phyloP scores from a whole-genome alignment of 2,888 invertebrate species.

The Catocala fraxini region DNA sequence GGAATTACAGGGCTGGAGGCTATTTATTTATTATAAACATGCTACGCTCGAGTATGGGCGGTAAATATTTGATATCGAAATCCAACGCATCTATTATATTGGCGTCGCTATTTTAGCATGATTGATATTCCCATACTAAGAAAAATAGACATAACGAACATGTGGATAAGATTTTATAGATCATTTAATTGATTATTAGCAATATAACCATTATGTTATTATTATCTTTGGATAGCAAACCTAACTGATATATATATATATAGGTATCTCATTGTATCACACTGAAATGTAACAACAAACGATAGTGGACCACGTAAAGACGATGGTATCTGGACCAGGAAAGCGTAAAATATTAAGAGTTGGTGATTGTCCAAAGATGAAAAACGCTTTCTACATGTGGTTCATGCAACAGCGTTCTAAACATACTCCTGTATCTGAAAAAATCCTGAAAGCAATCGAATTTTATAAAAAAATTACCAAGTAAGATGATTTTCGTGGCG shows the following conservation, averaged over 20 bases:
- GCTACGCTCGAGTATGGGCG: background rate
- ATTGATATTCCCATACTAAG: background rate
- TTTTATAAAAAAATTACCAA: slow-evolving; percentile 53
- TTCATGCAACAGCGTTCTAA: slow-evolving; percentile 48
- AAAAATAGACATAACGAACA: background rate
- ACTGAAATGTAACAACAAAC: slow-evolving; percentile 19
- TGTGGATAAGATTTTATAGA: too few relatives aligned
- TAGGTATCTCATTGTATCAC: too few relatives aligned
- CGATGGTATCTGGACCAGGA: slow-evolving; percentile 47
- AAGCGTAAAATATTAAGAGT: slow-evolving; percentile 52
- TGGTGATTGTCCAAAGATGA: slow-evolving; percentile 51
- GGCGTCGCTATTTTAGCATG: background rate
- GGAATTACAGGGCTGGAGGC: slow-evolving; percentile 3
- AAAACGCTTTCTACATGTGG: slow-evolving; percentile 52
- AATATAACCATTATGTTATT: too few relatives aligned
- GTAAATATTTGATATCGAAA: slow-evolving; percentile 8
- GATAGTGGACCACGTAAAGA: slow-evolving; percentile 45
- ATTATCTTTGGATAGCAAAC: too few relatives aligned
- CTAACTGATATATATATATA: too few relatives aligned
- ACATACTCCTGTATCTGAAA: slow-evolving; percentile 52
- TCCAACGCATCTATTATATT: background rate
- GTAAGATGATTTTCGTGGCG: slow-evolving; percentile 57
- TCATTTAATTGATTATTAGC: too few relatives aligned
- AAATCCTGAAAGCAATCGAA: slow-evolving; percentile 50
- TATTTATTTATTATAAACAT: slow-evolving; percentile 7